phyloP scores from a whole-genome alignment of 37 sponge, comb jelly and placozoan genomes.

The Eunapius fragilis region DNA sequence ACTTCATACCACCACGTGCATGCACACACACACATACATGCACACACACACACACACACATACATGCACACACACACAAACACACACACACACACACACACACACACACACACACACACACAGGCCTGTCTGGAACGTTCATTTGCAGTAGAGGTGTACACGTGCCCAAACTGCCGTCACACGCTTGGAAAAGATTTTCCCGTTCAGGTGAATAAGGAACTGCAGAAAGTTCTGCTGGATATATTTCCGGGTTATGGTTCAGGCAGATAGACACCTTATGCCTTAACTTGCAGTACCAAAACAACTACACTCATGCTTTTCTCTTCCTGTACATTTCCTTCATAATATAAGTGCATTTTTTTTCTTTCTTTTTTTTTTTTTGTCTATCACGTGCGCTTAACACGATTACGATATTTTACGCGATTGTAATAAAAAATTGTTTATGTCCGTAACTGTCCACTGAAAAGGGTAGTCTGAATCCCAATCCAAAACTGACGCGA shows the following conservation, averaged over 20 bases:
- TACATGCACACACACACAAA: conserved; percentile 81
- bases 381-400: too few relatives aligned
- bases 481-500: conserved; percentile 33
- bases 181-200: conserved; percentile 59
- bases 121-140: too few relatives aligned
- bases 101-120: too few relatives aligned
- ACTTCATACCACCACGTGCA: background rate
- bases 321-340: conserved; percentile 9
- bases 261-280: conserved; percentile 68
- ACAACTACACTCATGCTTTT: conserved; percentile 5
- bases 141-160: too few relatives aligned
- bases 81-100: too few relatives aligned
- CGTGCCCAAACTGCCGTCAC: too few relatives aligned
- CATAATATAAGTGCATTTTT: background rate
- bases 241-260: conserved; percentile 86
- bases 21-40: conserved; percentile 1
- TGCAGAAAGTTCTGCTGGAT: conserved; percentile 57
- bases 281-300: too few relatives aligned
- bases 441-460: conserved; percentile 61
- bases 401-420: background rate
- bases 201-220: conserved; percentile 49
- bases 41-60: too few relatives aligned
- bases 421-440: conserved; percentile 21
- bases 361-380: too few relatives aligned
- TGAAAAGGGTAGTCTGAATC: conserved; percentile 46